A percentile compares a stretch with the other conserved stretches of the same genome.
Evolutionary conservation across 1,140 invertebrate species (phyloP).

Genomic region (Trachymyrmex septentrionalis): DNA sequence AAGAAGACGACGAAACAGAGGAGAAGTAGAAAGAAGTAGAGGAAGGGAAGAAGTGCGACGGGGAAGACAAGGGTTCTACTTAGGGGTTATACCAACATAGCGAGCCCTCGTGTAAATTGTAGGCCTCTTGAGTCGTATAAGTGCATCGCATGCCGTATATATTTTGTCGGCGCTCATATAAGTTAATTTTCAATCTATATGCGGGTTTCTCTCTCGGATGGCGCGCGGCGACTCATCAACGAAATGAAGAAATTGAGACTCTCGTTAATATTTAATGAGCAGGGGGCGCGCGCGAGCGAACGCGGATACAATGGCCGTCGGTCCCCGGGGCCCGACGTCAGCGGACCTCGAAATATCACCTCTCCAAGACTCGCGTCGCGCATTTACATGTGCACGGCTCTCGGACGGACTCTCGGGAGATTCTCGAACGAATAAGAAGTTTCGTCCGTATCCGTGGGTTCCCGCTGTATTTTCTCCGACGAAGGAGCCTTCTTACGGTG

Average conservation of each 20-base stretch:
- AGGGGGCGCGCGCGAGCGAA: constrained; percentile 41
- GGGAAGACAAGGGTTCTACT: constrained; percentile 77
- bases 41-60: background rate
- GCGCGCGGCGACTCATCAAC: constrained; percentile 84
- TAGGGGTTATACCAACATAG: constrained; percentile 81
- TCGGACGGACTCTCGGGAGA: background rate
- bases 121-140: constrained; percentile 82
- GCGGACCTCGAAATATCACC: constrained; percentile 79
- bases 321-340: constrained; percentile 38
- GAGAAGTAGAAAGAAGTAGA: constrained; percentile 7
- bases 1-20: background rate
- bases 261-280: constrained; percentile 87
- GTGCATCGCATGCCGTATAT: constrained; percentile 79
- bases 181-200: constrained; percentile 88
- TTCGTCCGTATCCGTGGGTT: background rate
- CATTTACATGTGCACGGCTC: constrained; percentile 43
- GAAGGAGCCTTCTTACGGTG: constrained; percentile 56
- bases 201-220: constrained; percentile 83
- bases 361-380: constrained; percentile 54
- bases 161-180: constrained; percentile 87
- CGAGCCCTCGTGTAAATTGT: constrained; percentile 82
- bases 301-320: constrained; percentile 80
- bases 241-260: constrained; percentile 87
- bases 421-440: constrained; percentile 10
- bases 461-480: constrained; percentile 44